Evolutionary conservation across 2,888 invertebrate species (phyloP), one percentile per base, ranked within the genome.

Genomic region (Synergus gifuensis): DNA sequence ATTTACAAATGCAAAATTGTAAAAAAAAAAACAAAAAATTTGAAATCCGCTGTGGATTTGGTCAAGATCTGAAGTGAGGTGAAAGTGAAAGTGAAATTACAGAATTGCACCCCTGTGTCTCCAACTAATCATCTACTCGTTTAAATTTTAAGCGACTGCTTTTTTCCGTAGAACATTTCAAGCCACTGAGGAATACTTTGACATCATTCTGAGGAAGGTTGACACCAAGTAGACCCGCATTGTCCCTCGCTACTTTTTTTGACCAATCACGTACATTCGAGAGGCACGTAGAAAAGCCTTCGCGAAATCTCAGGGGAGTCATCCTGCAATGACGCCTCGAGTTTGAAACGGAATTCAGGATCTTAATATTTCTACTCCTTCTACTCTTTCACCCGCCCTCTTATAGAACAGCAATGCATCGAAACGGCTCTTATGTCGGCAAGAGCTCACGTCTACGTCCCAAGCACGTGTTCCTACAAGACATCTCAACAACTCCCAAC

Each of bases 391-490:
- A 73, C 28, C 49, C 69, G 69, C 54, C 36, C 49, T 36, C 49
- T 73, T 73, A 73, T 73, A 46, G 16, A 46, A 28, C 49, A 73
- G 69, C 36, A 49, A 16, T 73, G 69, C 69, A 54, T 28, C 69
- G 9, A n/a, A 46, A 73, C 69, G 46, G 46, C 49, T 49, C 69
- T 73, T 54, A 73, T 73, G 46, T 73, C 46, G 49, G 49, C 46
- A 49, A 14, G n/a, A 73, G 46, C 69, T 73, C 69, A 73, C 69
- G 69, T 49, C 49, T 16, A 28, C 69, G 28, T 73, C 49, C n/a
- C 69, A 28, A 73, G 69, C 69, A 73, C 69, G 69, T 73, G 69
- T 73, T 73, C 69, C 22, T 54, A 73, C 69, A 73, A 73, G 69
- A 36, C 69, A 8, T 73, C 28, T 9, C 69, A 73, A 1, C 22